Evolutionary conservation across 1,140 invertebrate genomes (phyloP).

Genomic region (Delia radicum): DNA sequence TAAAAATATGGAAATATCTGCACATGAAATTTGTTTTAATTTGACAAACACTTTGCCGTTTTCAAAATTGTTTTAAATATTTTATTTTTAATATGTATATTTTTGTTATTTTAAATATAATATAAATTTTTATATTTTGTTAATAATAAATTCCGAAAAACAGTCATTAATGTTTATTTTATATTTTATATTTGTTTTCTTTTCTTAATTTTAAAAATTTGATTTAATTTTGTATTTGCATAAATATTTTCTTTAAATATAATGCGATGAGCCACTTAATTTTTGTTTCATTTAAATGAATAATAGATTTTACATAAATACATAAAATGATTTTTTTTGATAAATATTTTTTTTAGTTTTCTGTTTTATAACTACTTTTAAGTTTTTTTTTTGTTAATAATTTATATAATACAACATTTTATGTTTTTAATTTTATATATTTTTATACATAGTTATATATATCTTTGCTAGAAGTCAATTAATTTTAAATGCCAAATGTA

Average conservation of each 20-base stretch:
- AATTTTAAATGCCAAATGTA: background rate
- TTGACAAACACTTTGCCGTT: no score
- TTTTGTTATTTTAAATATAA: background rate
- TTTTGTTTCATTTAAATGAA: conserved; percentile 16
- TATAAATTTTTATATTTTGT: conserved; percentile 8
- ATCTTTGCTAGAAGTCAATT: background rate
- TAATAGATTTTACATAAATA: conserved; percentile 8
- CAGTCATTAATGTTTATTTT: conserved; percentile 7
- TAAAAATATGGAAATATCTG: no score
- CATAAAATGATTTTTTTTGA: background rate
- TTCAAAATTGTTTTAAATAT: conserved; percentile 15
- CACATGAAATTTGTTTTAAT: no score
- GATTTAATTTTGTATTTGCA: background rate
- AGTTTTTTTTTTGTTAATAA: background rate
- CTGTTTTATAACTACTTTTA: background rate
- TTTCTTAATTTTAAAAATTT: background rate
- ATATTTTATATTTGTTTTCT: conserved; percentile 2
- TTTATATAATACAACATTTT: conserved; percentile 5
- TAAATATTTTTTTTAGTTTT: background rate
- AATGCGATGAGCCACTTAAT: conserved; percentile 20
- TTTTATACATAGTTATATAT: background rate
- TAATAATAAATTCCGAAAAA: conserved; percentile 22
- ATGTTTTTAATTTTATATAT: background rate
- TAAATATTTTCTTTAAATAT: conserved; percentile 11
- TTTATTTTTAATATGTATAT: conserved; percentile 15